A percentile compares a stretch with the other conserved stretches of the same genome.
phyloP scores from a whole-genome alignment of 2,888 invertebrate genomes.

The Fissipunctia ypsillon region DNA sequence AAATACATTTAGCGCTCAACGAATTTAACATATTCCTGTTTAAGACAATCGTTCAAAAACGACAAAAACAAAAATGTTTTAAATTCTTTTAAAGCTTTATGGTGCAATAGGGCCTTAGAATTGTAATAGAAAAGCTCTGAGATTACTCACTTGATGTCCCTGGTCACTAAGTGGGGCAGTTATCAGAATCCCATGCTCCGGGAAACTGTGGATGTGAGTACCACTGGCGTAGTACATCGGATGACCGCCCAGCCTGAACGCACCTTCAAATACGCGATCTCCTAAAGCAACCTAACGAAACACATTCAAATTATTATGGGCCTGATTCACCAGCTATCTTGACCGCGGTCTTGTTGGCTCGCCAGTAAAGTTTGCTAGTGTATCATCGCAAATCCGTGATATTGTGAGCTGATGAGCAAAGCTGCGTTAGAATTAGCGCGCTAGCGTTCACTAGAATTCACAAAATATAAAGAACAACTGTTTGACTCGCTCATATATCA shows the following conservation, averaged over 20 bases:
- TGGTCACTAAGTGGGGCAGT: slow-evolving; percentile 95
- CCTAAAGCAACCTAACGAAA: slow-evolving; percentile 94
- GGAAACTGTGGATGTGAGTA: slow-evolving; percentile 96
- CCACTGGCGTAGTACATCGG: slow-evolving; percentile 98
- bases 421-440: no score
- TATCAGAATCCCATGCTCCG: slow-evolving; percentile 93
- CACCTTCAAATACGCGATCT: slow-evolving; percentile 96
- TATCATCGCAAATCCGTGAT: background rate
- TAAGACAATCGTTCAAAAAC: background rate
- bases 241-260: slow-evolving; percentile 96
- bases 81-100: background rate
- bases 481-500: background rate
- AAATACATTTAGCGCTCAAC: background rate
- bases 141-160: slow-evolving; percentile 92
- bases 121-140: background rate
- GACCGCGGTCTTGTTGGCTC: background rate
- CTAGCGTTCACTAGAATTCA: background rate
- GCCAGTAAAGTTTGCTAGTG: background rate
- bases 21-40: slow-evolving; percentile 1
- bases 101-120: background rate
- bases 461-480: slow-evolving; percentile 3
- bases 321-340: background rate
- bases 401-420: slow-evolving; percentile 6
- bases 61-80: background rate
- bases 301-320: background rate